Percentiles rank a stretch among this genome's conserved stretches.
Evolutionary conservation across 1,140 invertebrate genomes (phyloP).

Genomic region (Drosophila willistoni): DNA sequence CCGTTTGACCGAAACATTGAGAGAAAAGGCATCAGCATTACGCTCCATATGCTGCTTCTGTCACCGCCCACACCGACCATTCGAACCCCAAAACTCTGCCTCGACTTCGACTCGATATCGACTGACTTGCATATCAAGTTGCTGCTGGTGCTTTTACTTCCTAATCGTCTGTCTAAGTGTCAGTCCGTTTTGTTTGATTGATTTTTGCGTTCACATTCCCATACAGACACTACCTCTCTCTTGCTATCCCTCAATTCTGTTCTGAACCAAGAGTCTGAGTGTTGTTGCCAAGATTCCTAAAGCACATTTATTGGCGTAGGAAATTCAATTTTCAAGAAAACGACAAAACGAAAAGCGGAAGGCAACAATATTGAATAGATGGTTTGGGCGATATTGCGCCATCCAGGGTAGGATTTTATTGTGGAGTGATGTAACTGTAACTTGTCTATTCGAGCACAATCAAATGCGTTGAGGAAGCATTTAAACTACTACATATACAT

Average conservation of each 20-base stretch:
- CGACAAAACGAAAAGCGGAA: constrained; percentile 9
- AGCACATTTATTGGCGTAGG: constrained; percentile 58
- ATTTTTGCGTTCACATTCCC: constrained; percentile 37
- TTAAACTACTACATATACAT: not conserved
- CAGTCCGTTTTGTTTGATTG: constrained; percentile 63
- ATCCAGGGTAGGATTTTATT: not conserved
- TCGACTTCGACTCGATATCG: not conserved
- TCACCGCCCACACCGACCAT: not conserved
- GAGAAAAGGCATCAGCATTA: constrained; percentile 24
- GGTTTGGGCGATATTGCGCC: not conserved
- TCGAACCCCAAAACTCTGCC: not conserved
- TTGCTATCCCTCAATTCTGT: not conserved
- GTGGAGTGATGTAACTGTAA: not conserved
- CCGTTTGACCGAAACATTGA: constrained; percentile 19
- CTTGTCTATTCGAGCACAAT: constrained; percentile 1
- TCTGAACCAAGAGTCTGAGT: constrained; percentile 14
- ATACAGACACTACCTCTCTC: not conserved
- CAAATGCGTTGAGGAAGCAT: not conserved
- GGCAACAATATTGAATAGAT: constrained; percentile 7
- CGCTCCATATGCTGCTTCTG: constrained; percentile 1
- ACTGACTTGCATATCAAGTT: constrained; percentile 62
- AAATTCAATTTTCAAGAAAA: constrained; percentile 55
- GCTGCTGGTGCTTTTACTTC: constrained; percentile 49
- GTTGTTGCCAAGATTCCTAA: constrained; percentile 7
- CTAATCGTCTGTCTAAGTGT: constrained; percentile 64